Evolutionary conservation across 2,888 invertebrate species (phyloP), one percentile per base, ranked within the genome.

Genomic region (Herminia tarsipennalis): DNA sequence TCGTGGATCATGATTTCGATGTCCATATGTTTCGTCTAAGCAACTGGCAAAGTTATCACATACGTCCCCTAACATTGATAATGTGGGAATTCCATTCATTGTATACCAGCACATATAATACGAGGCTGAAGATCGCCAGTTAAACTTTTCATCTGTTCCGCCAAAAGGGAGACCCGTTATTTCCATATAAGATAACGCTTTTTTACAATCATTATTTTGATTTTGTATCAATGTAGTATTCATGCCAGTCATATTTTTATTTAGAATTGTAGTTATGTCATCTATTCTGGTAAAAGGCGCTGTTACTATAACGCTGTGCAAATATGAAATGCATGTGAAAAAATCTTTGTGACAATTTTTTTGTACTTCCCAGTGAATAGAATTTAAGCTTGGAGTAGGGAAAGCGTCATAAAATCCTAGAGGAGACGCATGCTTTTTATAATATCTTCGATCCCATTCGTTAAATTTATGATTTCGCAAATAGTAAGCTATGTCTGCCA

Each of bases 101-200:
- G 94, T 93, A 69, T 92, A 94, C 93, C 93, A 93, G 64, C 94
- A 94, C 94, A 95, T 93, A 76, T 91, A 94, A 75, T 94, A 94
- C 58, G 93, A 92, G 0, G 94, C 94, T 0, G 93, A 89, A 0
- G 91, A 89, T 25, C 93, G 82, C 94, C 94, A 94, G 66, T 93
- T 92, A 69, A 93, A 94, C 40, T 93, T 86, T 68, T 94, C 94
- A 42, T 88, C 66, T 12, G 92, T 88, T 44, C 92, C 92, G 66
- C 92, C 87, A 73, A 94, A 94, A 1, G 94, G 94, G 53, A 83
- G 70, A 8, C 89, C 89, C 22, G 80, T 74, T 29, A 69, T 76
- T 49, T 90, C 81, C 59, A 93, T 92, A 36, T 80, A 78, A 10
- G 72, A 71, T 41, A 80, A 71, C 36, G 90, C 77, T 54, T 79